Evolutionary conservation across 2,797 vertebrate genomes (phyloP), one percentile per base, ranked within the genome.

Genomic region (Apogon hyalosoma): DNA sequence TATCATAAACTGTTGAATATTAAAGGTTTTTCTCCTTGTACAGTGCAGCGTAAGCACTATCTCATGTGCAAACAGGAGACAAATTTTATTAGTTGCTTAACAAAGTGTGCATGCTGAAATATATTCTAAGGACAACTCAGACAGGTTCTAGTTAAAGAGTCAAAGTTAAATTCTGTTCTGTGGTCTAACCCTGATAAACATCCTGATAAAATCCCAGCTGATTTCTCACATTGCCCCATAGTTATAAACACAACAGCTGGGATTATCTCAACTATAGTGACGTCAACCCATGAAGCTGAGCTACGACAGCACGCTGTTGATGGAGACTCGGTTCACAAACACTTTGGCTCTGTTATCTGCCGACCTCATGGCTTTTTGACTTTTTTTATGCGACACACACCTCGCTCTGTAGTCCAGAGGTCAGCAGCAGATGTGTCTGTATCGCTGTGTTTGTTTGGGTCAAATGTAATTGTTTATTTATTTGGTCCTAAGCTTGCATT

Each of bases 351-450:
- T 56, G 10, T 42, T 41, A 61, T 60, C 38, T 1, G 31, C 31
- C 6, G 31, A 33, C 7, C 31, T 33, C 31, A 33, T 33, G 2
- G 31, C 2, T 33, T 33, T 33, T 33, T 7, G 7, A 4, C 31
- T 33, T 24, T 24, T 42, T 63, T 62, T 3, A 62, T 48, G 28
- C 36, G 53, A 59, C 51, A 0, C 50, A 69, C 31, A 50, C 79
- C 6, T 63, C 65, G 66, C 5, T 41, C 77, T 41, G 49, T 8
- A 38, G 77, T 60, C 15, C 63, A 80, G 31, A 70, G 51, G 11
- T 53, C 64, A 11, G 21, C 49, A 5, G 39, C 40, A 24, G 19
- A 40, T 66, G 10, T 50, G 3, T 64, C 63, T 80, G 21, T 56
- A n/a, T n/a, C n/a, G n/a, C 71, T 73, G 43, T 28, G n/a, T 28